Evolutionary conservation across 1,140 invertebrate species (phyloP), one percentile per base, ranked within the genome.

Genomic region (Cydia amplana): DNA sequence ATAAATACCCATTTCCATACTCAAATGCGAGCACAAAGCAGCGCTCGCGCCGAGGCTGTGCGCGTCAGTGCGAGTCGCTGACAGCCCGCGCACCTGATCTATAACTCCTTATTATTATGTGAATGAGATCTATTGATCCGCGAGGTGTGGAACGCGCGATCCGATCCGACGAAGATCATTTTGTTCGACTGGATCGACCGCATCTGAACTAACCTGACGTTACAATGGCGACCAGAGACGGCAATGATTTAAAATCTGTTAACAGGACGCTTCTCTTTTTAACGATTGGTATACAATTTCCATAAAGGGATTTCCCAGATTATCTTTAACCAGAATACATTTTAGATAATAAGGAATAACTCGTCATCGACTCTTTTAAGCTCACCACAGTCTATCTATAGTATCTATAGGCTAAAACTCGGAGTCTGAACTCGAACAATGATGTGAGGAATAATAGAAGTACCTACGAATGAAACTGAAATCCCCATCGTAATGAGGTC

Each of bases 211-310:
- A 90, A 91, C 86, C 78, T 92, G 91, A 92, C 91, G 85, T 90
- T 87, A 91, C 91, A 92, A 92, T 92, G 85, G 91, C 82, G 83
- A 73, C 84, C 83, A 74, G 79, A 87, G 91, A 92, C 89, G 89
- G 91, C 90, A 91, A 91, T 92, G 91, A 91, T 92, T 92, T 92
- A 92, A 92, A 92, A 92, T 92, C 90, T 92, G 91, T 92, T 92
- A 92, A 92, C 91, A 92, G 91, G 86, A 90, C 89, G 89, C 77
- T 92, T 86, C 87, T 92, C 89, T 92, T 92, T 92, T 92, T 92
- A 92, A 91, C 90, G 89, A 91, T 91, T 89, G 84, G 88, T 90
- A 90, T 91, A 89, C 91, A 88, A 91, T 92, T 91, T 88, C 91
- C 89, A 90, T 92, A 91, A 91, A 92, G 89, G 91, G 88, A 70